Evolutionary conservation across 2,113 vertebrate genomes (phyloP).

Genomic region (Lophius piscatorius): DNA sequence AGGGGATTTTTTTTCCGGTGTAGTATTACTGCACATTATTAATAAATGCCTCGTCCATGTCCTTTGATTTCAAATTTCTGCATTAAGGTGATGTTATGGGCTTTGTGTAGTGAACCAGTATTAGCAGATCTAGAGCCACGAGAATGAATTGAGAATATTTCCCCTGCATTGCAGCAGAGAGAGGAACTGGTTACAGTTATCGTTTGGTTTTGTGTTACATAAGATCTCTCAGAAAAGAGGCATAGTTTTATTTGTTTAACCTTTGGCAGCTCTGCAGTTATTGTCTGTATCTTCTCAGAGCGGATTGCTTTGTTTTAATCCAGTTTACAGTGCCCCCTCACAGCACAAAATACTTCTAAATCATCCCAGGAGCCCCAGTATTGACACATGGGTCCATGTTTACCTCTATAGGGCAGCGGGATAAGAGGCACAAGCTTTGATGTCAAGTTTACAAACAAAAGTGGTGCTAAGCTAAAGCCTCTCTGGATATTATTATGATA

Average conservation of each 20-base stretch:
- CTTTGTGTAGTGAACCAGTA: neutral
- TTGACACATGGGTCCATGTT: conserved; percentile 50
- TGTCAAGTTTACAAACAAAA: conserved; percentile 66
- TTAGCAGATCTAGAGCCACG: conserved; percentile 4
- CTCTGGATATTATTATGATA: conserved; percentile 56
- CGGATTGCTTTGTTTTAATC: conserved; percentile 76
- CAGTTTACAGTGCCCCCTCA: conserved; percentile 56
- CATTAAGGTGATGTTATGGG: neutral
- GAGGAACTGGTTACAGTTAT: conserved; percentile 6
- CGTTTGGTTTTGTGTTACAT: conserved; percentile 5
- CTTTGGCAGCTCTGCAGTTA: conserved; percentile 41
- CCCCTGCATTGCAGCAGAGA: neutral
- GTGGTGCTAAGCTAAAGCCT: conserved; percentile 45
- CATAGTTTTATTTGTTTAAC: conserved; percentile 65
- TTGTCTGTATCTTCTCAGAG: conserved; percentile 46
- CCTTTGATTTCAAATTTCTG: conserved; percentile 1
- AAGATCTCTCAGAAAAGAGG: conserved; percentile 36
- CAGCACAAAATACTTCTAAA: conserved; percentile 26
- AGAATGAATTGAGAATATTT: neutral
- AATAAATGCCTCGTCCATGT: neutral
- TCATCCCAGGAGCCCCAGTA: conserved; percentile 55
- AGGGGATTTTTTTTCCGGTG: too few species aligned
- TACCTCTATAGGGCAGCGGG: conserved; percentile 58
- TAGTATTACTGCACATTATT: neutral
- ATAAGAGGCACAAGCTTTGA: conserved; percentile 72